Base-by-base conservation (phyloP, 2,888 invertebrate genomes). In the Ormyrus thymus region DNA sequence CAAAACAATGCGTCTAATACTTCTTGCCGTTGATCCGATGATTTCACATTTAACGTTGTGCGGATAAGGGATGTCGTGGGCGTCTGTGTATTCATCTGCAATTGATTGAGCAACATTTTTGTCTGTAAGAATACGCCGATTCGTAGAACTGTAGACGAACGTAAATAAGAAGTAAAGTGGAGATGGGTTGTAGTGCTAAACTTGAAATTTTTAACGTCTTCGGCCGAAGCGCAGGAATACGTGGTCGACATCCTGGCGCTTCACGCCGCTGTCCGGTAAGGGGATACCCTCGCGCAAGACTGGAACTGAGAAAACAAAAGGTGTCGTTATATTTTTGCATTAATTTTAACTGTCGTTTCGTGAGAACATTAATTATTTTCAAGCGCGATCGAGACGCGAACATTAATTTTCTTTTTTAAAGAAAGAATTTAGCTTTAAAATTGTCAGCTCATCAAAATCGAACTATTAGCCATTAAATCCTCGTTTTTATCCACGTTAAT, bases 141-240 rank as follows among this genome's bases (percentile, higher is more conserved):
- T 13, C 45, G 8, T 13, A 10, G 15, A 48, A 58, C 29, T 50
- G 64, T 11, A 48, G 29, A 61, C 11, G 65, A 61, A 29, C 29
- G 29, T 29, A 29, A 29, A 29, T 29, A 29, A 4, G 29, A 29
- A 29, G 29, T 43, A 53, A 61, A 61, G 51, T 58, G 8, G 45
- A 51, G n/a, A 53, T 53, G 58, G 6, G 11, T 55, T n/a, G 10
- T 10, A 55, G 11, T 3, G n/a, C n/a, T 11, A 55, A 55, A n/a
- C 46, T 65, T 50, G 13, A 53, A 8, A 66, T 66, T 53, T 68
- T 89, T 94, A 94, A 92, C 95, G 95, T 89, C 95, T 93, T 89
- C 95, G 94, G 76, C 97, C 97, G 90, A 97, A 97, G 86, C 97
- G 94, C 85, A 97, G 93, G 91, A 97, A 97, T 76, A 97, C 96